Evolutionary conservation across 1,140 invertebrate genomes (phyloP).

Genomic region (Zaprionus ornatus): DNA sequence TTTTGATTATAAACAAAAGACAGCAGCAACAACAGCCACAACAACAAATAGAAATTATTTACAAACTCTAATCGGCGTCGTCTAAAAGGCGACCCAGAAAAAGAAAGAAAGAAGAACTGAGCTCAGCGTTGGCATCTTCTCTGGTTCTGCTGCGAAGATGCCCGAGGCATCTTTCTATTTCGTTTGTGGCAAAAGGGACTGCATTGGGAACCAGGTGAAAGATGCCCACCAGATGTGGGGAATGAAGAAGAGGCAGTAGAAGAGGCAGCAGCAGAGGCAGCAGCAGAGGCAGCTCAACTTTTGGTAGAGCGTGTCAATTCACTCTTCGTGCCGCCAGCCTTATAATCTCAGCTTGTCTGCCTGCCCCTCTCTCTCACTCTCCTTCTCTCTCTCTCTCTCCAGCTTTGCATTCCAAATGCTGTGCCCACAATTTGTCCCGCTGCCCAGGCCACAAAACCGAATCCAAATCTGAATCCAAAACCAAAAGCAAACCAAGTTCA

Average conservation of each 20-base stretch:
- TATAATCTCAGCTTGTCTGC: conserved; percentile 71
- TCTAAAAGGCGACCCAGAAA: conserved; percentile 42
- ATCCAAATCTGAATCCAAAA: conserved; percentile 25
- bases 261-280: conserved; percentile 19
- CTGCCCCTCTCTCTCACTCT: conserved; percentile 21
- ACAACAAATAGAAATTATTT: conserved; percentile 49
- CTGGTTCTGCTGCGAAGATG: background rate
- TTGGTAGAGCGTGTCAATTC: conserved; percentile 50
- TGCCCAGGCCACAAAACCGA: conserved; percentile 27
- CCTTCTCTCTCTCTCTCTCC: background rate
- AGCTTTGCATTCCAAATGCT: conserved; percentile 75
- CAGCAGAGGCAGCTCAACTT: conserved; percentile 33
- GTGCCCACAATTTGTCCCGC: conserved; percentile 67
- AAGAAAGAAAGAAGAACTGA: background rate
- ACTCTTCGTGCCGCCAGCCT: conserved; percentile 59
- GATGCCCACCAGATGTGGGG: background rate
- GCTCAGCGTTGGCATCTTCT: conserved; percentile 8
- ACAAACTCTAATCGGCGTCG: conserved; percentile 33
- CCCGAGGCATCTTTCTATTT: conserved; percentile 49
- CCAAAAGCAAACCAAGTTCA: conserved; percentile 61
- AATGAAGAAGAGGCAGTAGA: background rate
- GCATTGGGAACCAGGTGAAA: conserved; percentile 41
- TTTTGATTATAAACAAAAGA: conserved; percentile 77
- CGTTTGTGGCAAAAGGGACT: conserved; percentile 37
- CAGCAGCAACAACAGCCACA: conserved; percentile 24